These are phyloP conservation scores for Leptobrachium ailaonicum DNA, from an alignment of 2,113 vertebrate genomes.

Conservation along the genomic window DNA sequence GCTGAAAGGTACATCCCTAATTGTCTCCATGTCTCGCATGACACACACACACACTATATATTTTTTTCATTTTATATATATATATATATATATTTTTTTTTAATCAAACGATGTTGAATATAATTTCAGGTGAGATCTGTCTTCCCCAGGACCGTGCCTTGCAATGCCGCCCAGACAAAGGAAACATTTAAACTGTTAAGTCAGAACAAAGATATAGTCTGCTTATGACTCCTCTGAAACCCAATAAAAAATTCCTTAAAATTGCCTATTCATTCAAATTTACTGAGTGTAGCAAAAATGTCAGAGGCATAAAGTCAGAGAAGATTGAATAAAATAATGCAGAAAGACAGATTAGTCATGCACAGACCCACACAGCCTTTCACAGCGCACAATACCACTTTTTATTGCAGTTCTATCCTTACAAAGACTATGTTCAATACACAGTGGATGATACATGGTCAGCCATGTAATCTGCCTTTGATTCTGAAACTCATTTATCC, in stretches of 20 bases:
- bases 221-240: constrained; percentile 88
- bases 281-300: constrained; percentile 99
- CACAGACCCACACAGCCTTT: constrained; percentile 98
- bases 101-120: constrained; percentile 56
- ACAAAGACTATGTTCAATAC: constrained; percentile 99
- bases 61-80: too few relatives aligned
- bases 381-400: constrained; percentile 96
- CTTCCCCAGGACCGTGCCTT: constrained; percentile 73
- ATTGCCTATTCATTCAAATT: constrained; percentile 99
- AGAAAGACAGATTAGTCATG: constrained; percentile 99
- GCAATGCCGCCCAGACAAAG: constrained; percentile 84
- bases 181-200: constrained; percentile 98
- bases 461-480: constrained; percentile 99
- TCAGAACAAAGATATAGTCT: constrained; percentile 98
- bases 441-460: constrained; percentile 98
- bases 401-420: constrained; percentile 97
- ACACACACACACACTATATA: constrained; percentile 19
- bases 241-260: constrained; percentile 99
- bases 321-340: constrained; percentile 99
- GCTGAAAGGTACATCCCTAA: background rate
- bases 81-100: too few relatives aligned
- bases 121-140: constrained; percentile 62
- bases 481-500: constrained; percentile 97
- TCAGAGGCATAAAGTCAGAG: constrained; percentile 99
- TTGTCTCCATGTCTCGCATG: constrained; percentile 3